Evolutionary conservation across 1,140 invertebrate genomes (phyloP), one percentile per base, ranked within the genome.

Genomic region (Pogonomyrmex californicus): DNA sequence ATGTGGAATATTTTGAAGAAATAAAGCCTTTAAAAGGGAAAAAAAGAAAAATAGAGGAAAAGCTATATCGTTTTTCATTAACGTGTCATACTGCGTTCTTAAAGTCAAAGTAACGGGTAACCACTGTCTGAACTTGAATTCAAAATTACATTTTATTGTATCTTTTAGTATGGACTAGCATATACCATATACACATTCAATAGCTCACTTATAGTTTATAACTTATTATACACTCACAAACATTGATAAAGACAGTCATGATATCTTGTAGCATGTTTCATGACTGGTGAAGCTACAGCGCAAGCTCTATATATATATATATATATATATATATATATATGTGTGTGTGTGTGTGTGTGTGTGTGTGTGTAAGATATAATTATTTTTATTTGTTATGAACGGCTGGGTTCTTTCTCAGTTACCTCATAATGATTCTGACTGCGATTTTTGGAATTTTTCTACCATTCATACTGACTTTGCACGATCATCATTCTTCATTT

Each of bases 61-160:
- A 36, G 79, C 54, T 75, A 47, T 60, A 60, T 60, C 36, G 47
- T 56, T 65, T 23, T 63, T 78, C 38, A 56, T n/a, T 14, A 23
- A 33, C 38, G 30, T 23, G 14, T 62, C 68, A 12, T 33, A n/a
- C n/a, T 23, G 38, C n/a, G 17, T 6, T 54, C 23, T 1, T 17
- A 5, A 68, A 68, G n/a, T 54, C 7, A 36, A 54, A 70, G 30
- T 30, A 17, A 81, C 49, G 23, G 17, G 73, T 17, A 83, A 83
- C 68, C 38, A 38, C 17, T 23, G 30, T 90, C 90, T 87, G 65
- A 91, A 88, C 88, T 94, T 94, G 94, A 95, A 93, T 95, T 95
- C 94, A 95, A 95, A 95, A 95, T 95, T 95, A 95, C 94, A 94
- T 93, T 94, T 95, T 95, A 95, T 95, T 95, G 92, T 94, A 94